These are phyloP conservation scores for Poeciliopsis prolifica DNA, from an alignment of 2,113 vertebrate genomes.

Conservation along the genomic window DNA sequence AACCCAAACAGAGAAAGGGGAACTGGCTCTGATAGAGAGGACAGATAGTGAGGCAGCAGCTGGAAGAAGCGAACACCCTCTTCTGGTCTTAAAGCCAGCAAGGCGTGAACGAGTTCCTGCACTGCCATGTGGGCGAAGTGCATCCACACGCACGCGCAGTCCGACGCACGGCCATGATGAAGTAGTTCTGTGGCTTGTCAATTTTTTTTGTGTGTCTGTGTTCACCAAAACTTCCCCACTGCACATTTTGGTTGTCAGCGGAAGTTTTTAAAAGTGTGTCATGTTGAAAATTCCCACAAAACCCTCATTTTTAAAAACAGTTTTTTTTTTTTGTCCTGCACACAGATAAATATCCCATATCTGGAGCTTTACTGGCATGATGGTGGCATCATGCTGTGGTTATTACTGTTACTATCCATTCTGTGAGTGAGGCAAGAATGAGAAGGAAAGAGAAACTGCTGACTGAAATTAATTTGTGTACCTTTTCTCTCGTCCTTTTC, in stretches of 20 bases:
- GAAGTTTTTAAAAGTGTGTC: slow-evolving; percentile 19
- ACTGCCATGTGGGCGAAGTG: slow-evolving; percentile 16
- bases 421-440: slow-evolving; percentile 40
- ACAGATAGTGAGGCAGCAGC: slow-evolving; percentile 65
- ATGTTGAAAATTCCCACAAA: slow-evolving; percentile 27
- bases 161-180: background rate
- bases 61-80: slow-evolving; percentile 66
- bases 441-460: slow-evolving; percentile 35
- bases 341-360: slow-evolving; percentile 23
- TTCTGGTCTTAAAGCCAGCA: slow-evolving; percentile 51
- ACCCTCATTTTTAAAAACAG: background rate
- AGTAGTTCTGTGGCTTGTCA: background rate
- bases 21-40: slow-evolving; percentile 68
- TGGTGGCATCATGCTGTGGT: background rate
- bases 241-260: slow-evolving; percentile 1
- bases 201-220: background rate
- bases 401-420: background rate
- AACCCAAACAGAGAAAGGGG: slow-evolving; percentile 63
- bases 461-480: slow-evolving; percentile 5
- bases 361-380: slow-evolving; percentile 39
- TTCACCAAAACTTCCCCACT: slow-evolving; percentile 7
- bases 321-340: too few relatives aligned
- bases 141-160: slow-evolving; percentile 6
- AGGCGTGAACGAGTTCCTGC: slow-evolving; percentile 52
- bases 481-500: background rate